phyloP scores from a whole-genome alignment of 2,888 invertebrate genomes.

The Dastarcus helophoroides region DNA sequence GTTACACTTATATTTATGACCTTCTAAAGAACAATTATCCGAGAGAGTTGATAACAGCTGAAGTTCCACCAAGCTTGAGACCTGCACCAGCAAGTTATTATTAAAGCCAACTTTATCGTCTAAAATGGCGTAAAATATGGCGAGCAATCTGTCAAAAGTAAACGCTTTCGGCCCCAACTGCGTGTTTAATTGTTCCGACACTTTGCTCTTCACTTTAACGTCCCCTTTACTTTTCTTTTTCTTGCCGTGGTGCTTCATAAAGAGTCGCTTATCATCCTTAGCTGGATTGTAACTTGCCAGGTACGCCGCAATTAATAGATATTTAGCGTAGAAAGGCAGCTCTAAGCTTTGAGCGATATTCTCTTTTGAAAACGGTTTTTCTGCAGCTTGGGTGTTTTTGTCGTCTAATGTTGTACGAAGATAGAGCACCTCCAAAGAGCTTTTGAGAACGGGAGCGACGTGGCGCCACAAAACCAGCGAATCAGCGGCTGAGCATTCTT shows the following conservation, averaged over 20 bases:
- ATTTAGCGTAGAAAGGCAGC: constrained; percentile 83
- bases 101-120: constrained; percentile 76
- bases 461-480: constrained; percentile 66
- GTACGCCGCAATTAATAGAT: constrained; percentile 78
- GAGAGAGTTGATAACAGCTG: constrained; percentile 61
- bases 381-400: constrained; percentile 9
- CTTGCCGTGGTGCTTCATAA: constrained; percentile 68
- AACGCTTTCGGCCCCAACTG: constrained; percentile 67
- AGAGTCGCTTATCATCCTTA: constrained; percentile 76
- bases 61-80: constrained; percentile 75
- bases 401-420: constrained; percentile 42
- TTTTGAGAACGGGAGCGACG: constrained; percentile 62
- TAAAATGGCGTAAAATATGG: constrained; percentile 52
- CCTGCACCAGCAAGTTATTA: constrained; percentile 76
- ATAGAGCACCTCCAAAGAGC: constrained; percentile 67
- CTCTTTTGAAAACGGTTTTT: constrained; percentile 20
- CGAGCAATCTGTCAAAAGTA: constrained; percentile 25
- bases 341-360: constrained; percentile 56
- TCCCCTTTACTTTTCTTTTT: constrained; percentile 53
- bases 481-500: constrained; percentile 51
- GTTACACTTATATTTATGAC: constrained; percentile 77
- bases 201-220: constrained; percentile 49
- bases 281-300: constrained; percentile 87
- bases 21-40: constrained; percentile 63
- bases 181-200: constrained; percentile 47